These are phyloP conservation scores for Pelobates fuscus DNA, from an alignment of 2,113 vertebrate species.

Conservation along the genomic window DNA sequence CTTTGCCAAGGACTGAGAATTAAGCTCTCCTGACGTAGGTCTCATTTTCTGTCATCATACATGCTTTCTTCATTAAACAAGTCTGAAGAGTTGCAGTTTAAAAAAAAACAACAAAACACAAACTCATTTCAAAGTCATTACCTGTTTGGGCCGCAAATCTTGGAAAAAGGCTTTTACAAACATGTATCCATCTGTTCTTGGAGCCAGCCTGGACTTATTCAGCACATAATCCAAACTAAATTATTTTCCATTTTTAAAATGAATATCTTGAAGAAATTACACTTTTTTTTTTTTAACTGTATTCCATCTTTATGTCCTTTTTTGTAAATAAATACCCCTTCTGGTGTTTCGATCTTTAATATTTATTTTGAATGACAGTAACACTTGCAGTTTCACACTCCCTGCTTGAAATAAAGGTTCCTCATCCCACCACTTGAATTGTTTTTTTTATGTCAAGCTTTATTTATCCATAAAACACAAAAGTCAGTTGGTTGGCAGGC, in stretches of 20 bases:
- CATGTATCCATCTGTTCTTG: background rate
- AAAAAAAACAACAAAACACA: too few species aligned
- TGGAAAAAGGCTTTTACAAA: background rate
- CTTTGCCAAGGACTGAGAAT: slow-evolving; percentile 25
- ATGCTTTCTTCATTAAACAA: too few species aligned
- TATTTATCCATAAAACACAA: too few species aligned
- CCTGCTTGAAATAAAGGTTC: too few species aligned
- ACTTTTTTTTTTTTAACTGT: slow-evolving; percentile 23
- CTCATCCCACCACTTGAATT: too few species aligned
- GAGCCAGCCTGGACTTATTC: background rate
- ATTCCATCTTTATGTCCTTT: slow-evolving; percentile 16
- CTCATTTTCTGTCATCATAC: too few species aligned
- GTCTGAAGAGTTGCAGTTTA: too few species aligned
- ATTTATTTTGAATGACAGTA: background rate
- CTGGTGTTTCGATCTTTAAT: slow-evolving; percentile 13
- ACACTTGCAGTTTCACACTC: too few species aligned
- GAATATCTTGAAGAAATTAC: background rate
- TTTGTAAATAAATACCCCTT: slow-evolving; percentile 47
- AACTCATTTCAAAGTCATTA: too few species aligned
- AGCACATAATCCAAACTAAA: slow-evolving; percentile 7
- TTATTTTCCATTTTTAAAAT: slow-evolving; percentile 31
- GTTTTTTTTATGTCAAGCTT: too few species aligned
- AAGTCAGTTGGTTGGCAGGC: too few species aligned
- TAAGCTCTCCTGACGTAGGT: background rate
- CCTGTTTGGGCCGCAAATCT: background rate